These are phyloP conservation scores for Agrotis exclamationis DNA, from an alignment of 2,888 invertebrate genomes.

Conservation along the genomic window DNA sequence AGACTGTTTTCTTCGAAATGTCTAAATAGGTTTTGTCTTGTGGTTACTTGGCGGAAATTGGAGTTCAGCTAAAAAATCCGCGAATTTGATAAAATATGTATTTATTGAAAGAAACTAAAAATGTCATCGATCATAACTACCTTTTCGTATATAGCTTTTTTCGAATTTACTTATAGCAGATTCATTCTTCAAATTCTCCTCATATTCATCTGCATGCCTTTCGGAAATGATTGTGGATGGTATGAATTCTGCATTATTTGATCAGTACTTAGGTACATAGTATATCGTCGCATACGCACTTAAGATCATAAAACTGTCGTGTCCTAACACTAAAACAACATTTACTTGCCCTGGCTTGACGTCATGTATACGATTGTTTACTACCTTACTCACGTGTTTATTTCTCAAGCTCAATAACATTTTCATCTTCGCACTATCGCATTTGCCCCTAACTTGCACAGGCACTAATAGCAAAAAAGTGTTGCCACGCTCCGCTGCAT, in stretches of 20 bases:
- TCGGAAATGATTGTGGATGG: neutral
- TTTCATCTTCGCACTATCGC: constrained; percentile 16
- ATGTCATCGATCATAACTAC: neutral
- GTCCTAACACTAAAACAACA: neutral
- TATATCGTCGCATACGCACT: neutral
- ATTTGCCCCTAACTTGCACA: constrained; percentile 51
- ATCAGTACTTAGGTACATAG: neutral
- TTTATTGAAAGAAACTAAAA: neutral
- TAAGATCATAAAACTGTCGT: neutral
- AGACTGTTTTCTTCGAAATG: constrained; percentile 49
- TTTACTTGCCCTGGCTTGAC: neutral
- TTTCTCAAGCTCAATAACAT: constrained; percentile 14
- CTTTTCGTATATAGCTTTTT: too few species aligned
- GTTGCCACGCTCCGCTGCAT: constrained; percentile 77
- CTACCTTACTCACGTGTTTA: neutral
- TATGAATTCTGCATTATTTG: constrained; percentile 5
- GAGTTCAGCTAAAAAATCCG: neutral
- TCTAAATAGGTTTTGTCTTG: constrained; percentile 36
- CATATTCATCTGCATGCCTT: neutral
- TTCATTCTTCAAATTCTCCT: too few species aligned
- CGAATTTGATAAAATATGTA: neutral
- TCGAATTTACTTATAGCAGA: neutral
- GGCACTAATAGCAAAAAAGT: constrained; percentile 73
- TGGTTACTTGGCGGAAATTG: constrained; percentile 26
- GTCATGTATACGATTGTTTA: constrained; percentile 16